These are phyloP conservation scores for Zygogramma bicolorata DNA, from an alignment of 2,888 invertebrate genomes.

Conservation along the genomic window DNA sequence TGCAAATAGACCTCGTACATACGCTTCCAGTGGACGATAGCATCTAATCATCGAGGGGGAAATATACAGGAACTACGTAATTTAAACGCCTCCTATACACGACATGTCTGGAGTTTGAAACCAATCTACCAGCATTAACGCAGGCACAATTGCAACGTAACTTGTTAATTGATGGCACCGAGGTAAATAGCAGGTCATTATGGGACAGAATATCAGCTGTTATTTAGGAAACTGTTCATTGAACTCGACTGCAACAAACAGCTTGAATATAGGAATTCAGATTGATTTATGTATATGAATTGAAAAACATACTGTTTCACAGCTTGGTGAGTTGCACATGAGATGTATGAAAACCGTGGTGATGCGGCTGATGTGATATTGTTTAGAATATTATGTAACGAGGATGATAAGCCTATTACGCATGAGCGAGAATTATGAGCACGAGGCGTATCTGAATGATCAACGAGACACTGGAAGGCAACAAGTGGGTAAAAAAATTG, in stretches of 20 bases:
- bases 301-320: no score
- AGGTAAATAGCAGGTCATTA: no score
- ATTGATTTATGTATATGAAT: no score
- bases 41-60: not conserved
- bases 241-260: not conserved
- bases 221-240: not conserved
- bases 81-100: not conserved
- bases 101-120: not conserved
- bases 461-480: no score
- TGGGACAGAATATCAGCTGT: not conserved
- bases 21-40: not conserved
- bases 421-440: no score
- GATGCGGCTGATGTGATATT: no score
- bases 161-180: not conserved
- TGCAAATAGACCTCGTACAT: not conserved
- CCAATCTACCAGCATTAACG: not conserved
- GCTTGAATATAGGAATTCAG: not conserved
- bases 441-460: no score
- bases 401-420: no score
- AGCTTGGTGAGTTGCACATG: no score
- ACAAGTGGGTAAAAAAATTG: no score
- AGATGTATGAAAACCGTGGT: no score
- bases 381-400: no score
- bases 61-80: not conserved
- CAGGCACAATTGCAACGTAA: not conserved